Evolutionary conservation across 2,113 vertebrate species (phyloP).

Genomic region (Piprites chloris): DNA sequence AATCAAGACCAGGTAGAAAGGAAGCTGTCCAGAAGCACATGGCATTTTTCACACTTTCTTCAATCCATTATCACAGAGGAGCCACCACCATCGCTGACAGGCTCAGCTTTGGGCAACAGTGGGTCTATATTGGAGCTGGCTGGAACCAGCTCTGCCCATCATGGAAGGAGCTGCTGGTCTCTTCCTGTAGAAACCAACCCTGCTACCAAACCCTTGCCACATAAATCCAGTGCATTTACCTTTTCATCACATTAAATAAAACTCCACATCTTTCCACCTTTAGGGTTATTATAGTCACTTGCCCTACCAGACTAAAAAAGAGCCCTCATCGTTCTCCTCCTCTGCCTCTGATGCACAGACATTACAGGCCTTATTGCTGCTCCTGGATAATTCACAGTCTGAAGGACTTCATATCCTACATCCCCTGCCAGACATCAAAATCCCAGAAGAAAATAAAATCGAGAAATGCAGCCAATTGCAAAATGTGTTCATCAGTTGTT

Average conservation of each 20-base stretch:
- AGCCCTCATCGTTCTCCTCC: background rate
- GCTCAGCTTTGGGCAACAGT: background rate
- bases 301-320: background rate
- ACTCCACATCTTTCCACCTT: background rate
- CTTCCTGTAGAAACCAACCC: background rate
- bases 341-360: background rate
- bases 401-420: background rate
- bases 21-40: background rate
- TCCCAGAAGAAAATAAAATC: constrained; percentile 6
- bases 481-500: constrained; percentile 38
- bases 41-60: background rate
- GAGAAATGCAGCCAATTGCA: constrained; percentile 33
- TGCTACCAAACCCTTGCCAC: background rate
- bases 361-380: background rate
- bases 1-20: background rate
- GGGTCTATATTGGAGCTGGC: background rate
- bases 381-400: constrained; percentile 24
- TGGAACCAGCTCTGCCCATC: background rate
- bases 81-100: fast-evolving
- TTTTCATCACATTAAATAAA: background rate
- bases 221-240: background rate
- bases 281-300: background rate
- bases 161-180: background rate
- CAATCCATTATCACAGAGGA: background rate
- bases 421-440: background rate